A percentile compares a stretch with the other conserved stretches of the same genome.
Evolutionary conservation across 2,888 invertebrate species (phyloP).

Genomic region (Trichogramma evanescens): DNA sequence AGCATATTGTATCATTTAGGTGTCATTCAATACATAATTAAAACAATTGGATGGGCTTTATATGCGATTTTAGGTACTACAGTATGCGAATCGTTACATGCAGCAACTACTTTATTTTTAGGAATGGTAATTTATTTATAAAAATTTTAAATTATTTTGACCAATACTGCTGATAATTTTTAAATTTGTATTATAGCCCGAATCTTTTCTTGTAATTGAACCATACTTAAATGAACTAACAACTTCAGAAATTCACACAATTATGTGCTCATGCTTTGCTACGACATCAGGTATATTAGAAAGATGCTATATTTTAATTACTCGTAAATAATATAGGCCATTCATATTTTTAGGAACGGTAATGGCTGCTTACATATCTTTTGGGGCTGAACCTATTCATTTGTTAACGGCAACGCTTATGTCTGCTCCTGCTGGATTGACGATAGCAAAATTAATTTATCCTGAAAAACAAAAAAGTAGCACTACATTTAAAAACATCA

Average conservation of each 20-base stretch:
- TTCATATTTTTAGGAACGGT: constrained; percentile 60
- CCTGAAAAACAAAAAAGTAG: constrained; percentile 80
- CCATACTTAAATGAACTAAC: constrained; percentile 80
- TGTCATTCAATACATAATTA: constrained; percentile 76
- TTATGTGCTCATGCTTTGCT: constrained; percentile 91
- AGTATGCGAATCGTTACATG: constrained; percentile 86
- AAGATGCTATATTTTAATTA: background rate
- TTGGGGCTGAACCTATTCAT: constrained; percentile 80
- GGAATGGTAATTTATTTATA: constrained; percentile 62
- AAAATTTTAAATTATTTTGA: background rate
- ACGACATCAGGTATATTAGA: constrained; percentile 72
- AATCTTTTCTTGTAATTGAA: constrained; percentile 79
- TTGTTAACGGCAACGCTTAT: constrained; percentile 89
- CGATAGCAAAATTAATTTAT: constrained; percentile 79
- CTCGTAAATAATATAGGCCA: background rate
- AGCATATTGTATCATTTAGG: constrained; percentile 84
- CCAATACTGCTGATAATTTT: background rate
- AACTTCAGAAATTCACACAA: constrained; percentile 81
- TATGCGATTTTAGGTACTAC: constrained; percentile 72
- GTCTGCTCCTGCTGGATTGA: constrained; percentile 90
- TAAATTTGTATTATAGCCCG: constrained; percentile 56
- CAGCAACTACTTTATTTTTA: constrained; percentile 87
- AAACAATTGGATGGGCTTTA: constrained; percentile 71
- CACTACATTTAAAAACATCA: constrained; percentile 68
- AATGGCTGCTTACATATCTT: constrained; percentile 82